A percentile compares a stretch with the other conserved stretches of the same genome.
These are phyloP conservation scores for Bagarius yarrelli DNA, from an alignment of 2,113 vertebrate species.

Conservation along the genomic window DNA sequence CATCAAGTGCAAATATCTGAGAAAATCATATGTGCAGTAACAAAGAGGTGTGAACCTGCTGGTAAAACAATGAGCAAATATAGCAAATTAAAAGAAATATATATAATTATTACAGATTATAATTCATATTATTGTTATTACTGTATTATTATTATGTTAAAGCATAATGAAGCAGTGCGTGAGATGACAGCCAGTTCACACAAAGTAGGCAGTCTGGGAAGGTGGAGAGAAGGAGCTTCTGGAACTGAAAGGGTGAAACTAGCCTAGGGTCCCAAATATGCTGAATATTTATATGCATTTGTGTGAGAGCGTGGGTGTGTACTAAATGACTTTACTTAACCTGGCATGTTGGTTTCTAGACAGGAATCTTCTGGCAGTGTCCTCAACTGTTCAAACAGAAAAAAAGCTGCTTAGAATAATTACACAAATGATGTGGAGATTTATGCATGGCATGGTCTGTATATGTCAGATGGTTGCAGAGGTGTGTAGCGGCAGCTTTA, in stretches of 20 bases:
- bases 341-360: not conserved
- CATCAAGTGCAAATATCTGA: not conserved
- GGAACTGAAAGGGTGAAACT: not conserved
- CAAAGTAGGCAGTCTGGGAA: not conserved
- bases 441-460: not conserved
- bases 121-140: not conserved
- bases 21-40: not conserved
- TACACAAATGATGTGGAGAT: not conserved
- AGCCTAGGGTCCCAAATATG: not conserved
- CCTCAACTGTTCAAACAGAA: not conserved
- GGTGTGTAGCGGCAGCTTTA: slow-evolving; percentile 3
- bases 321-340: not conserved
- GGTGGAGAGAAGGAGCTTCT: not conserved
- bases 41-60: not conserved
- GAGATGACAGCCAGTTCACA: not conserved
- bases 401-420: not conserved
- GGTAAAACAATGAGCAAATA: not conserved
- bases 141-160: too few species aligned
- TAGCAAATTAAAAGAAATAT: not conserved
- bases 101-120: not conserved
- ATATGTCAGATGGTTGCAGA: not conserved
- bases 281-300: not conserved
- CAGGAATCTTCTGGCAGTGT: not conserved
- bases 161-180: not conserved
- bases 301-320: slow-evolving; percentile 14